phyloP scores from a whole-genome alignment of 2,888 invertebrate species.

The Heteromurus nitidus region DNA sequence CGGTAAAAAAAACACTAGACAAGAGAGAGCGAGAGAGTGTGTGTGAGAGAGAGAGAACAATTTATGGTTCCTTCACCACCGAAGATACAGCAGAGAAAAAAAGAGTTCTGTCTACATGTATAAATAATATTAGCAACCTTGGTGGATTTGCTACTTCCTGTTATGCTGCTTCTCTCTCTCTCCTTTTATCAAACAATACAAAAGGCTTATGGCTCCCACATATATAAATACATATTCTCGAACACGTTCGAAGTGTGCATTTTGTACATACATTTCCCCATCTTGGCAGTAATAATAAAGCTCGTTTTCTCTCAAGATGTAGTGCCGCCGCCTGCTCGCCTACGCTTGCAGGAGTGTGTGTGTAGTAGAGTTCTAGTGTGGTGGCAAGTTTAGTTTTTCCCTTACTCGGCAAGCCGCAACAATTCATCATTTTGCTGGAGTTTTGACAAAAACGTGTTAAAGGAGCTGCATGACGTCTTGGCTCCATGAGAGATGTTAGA shows the following conservation, averaged over 20 bases:
- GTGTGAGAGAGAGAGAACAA: too few relatives aligned
- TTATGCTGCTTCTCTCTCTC: too few relatives aligned
- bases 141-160: background rate
- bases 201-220: too few relatives aligned
- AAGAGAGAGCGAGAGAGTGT: too few relatives aligned
- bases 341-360: background rate
- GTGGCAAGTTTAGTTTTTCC: conserved; percentile 28
- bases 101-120: background rate
- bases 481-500: conserved; percentile 34
- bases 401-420: conserved; percentile 36
- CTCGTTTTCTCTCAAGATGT: background rate
- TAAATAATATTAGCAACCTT: background rate
- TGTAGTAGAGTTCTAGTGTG: background rate
- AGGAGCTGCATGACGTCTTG: conserved; percentile 35
- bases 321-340: background rate
- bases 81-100: background rate
- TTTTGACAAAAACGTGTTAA: conserved; percentile 39
- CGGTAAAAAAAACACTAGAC: conserved; percentile 1
- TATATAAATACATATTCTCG: too few relatives aligned
- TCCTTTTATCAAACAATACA: too few relatives aligned
- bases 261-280: background rate
- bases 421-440: conserved; percentile 39
- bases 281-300: conserved; percentile 23
- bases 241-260: too few relatives aligned
- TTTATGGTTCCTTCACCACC: background rate